A percentile compares a stretch with the other conserved stretches of the same genome.
phyloP scores from a whole-genome alignment of 2,797 vertebrate species.

The Gymnoscopelus microlampas region DNA sequence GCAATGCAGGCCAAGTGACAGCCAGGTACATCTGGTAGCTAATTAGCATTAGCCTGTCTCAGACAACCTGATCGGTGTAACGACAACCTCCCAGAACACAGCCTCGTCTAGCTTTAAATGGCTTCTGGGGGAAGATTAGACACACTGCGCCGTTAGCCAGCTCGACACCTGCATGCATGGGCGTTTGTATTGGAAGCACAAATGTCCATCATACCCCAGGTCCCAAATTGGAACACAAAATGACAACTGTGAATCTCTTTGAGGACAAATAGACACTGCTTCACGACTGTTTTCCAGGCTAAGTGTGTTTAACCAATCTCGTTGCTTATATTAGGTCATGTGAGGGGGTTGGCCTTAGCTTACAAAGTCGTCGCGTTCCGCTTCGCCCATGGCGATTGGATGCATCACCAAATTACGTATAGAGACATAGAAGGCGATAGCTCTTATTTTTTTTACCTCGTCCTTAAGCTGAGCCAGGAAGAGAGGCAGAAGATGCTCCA shows the following conservation, averaged over 20 bases:
- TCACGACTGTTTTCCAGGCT: too few relatives aligned
- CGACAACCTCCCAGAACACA: background rate
- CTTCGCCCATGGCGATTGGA: too few relatives aligned
- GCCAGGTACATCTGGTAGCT: constrained; percentile 36
- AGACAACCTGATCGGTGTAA: constrained; percentile 19
- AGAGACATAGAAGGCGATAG: background rate
- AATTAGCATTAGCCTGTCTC: constrained; percentile 27
- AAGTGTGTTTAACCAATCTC: too few relatives aligned
- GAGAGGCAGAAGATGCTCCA: constrained; percentile 88
- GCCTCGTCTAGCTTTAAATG: background rate
- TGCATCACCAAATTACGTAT: background rate
- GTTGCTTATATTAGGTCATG: too few relatives aligned
- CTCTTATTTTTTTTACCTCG: constrained; percentile 78
- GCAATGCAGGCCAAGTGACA: constrained; percentile 37
- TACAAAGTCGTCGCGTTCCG: too few relatives aligned
- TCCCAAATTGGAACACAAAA: background rate
- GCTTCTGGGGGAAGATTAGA: constrained; percentile 4
- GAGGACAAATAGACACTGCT: too few relatives aligned
- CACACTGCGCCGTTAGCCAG: constrained; percentile 10
- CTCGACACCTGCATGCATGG: background rate
- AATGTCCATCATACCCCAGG: background rate
- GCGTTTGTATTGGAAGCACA: constrained; percentile 18
- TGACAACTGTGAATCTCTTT: background rate
- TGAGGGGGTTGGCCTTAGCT: too few relatives aligned
- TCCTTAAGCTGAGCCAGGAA: constrained; percentile 91